A percentile compares a stretch with the other conserved stretches of the same genome.
phyloP scores from a whole-genome alignment of 2,113 vertebrate genomes.

The Anhinga anhinga region DNA sequence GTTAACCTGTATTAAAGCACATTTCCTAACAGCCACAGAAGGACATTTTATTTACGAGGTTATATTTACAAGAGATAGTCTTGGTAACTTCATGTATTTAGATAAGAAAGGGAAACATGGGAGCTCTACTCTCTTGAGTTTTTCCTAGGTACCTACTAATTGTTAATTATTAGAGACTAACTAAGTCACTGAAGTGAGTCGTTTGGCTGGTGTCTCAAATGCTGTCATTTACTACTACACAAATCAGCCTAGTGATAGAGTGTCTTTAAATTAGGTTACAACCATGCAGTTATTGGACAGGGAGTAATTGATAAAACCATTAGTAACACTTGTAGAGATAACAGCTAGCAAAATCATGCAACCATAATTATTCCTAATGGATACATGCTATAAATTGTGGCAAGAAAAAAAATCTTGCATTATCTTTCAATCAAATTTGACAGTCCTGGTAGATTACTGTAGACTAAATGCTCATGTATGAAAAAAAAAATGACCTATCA shows the following conservation, averaged over 20 bases:
- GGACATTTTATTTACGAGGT: constrained; percentile 25
- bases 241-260: constrained; percentile 89
- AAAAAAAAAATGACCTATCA: constrained; percentile 73
- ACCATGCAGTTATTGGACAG: constrained; percentile 93
- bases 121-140: constrained; percentile 71
- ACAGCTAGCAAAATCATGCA: constrained; percentile 94
- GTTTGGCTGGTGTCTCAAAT: constrained; percentile 84
- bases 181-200: constrained; percentile 86
- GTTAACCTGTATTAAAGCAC: constrained; percentile 11
- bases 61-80: constrained; percentile 30
- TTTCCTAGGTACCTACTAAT: constrained; percentile 80
- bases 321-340: constrained; percentile 99
- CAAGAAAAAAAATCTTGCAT: constrained; percentile 82
- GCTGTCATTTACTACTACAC: constrained; percentile 89
- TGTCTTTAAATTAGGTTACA: constrained; percentile 95
- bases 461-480: constrained; percentile 71
- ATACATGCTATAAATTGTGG: constrained; percentile 93
- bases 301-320: constrained; percentile 98
- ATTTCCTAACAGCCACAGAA: constrained; percentile 4
- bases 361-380: constrained; percentile 96
- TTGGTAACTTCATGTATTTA: constrained; percentile 60
- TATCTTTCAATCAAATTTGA: constrained; percentile 88
- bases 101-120: constrained; percentile 62
- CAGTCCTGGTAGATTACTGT: constrained; percentile 78
- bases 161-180: constrained; percentile 89